phyloP scores from a whole-genome alignment of 53 echinoderm and acorn worm species.

The Paelopatides confundens region DNA sequence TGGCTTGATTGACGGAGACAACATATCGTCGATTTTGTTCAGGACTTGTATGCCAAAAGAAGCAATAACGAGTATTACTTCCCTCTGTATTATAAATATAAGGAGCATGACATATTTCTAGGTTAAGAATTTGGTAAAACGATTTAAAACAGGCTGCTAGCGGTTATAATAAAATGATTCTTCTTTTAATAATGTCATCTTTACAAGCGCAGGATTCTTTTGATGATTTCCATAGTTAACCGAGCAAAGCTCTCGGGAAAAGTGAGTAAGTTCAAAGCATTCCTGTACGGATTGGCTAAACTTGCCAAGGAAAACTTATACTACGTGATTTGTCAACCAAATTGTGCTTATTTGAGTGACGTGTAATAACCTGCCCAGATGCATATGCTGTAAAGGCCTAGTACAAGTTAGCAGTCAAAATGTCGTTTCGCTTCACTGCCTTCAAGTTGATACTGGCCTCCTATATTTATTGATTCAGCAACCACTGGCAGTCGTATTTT shows the following conservation, averaged over 20 bases:
- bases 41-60: too few species aligned
- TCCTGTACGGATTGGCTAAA: background rate
- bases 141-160: background rate
- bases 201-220: background rate
- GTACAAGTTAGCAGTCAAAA: conserved; percentile 2
- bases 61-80: background rate
- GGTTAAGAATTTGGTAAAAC: conserved; percentile 4
- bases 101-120: conserved; percentile 2
- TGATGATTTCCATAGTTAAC: conserved; percentile 23
- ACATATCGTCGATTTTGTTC: too few species aligned
- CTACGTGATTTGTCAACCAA: conserved; percentile 24
- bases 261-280: conserved; percentile 9
- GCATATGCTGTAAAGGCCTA: background rate
- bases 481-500: background rate
- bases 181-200: background rate
- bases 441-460: background rate
- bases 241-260: background rate
- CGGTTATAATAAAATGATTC: background rate
- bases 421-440: conserved; percentile 13
- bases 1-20: too few species aligned
- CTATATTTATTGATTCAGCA: conserved; percentile 17
- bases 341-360: conserved; percentile 10
- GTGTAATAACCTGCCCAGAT: background rate
- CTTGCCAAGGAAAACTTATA: background rate
- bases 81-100: too few species aligned